Base-by-base conservation (phyloP, 2,797 vertebrate genomes). In the Caiman crocodilus region DNA sequence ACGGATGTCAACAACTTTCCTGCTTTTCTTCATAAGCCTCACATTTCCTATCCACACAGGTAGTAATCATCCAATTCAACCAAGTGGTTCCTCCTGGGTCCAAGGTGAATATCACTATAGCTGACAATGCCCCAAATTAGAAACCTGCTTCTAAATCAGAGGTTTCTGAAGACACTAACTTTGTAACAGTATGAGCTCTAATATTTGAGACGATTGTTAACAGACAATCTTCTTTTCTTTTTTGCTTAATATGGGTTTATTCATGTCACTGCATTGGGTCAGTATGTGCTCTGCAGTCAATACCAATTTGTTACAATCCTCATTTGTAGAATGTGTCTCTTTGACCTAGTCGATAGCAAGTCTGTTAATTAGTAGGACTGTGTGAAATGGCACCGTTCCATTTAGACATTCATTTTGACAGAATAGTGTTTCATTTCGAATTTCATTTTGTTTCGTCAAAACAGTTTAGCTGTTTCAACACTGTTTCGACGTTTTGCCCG, bases 41-140 rank as follows among this genome's bases (percentile, higher is more conserved):
- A 0, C 50, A 13, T 82, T 58, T 79, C 28, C 20, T 64, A 2
- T 35, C 13, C 13, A 32, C 4, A 74, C 28, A 67, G 15, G 3
- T 4, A 71, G 1, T 17, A 79, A 42, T 73, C 12, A 76, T 73
- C 42, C 6, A 16, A 1, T 63, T 84, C 30, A 64, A 11, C 25
- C 30, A 14, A 28, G 14, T 2, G 1, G 12, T 17, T 16, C 50
- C 6, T 76, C 78, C n/a, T 4, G 87, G 2, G 65, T 73, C 5
- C 42, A 69, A 23, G 25, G 3, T n/a, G 60, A 20, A 3, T 75
- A 71, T 16, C 0, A 0, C 6, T 64, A 57, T 5, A 75, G 64
- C 0, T 55, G 32, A 2, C 14, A 88, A 18, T 28, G 69, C 30
- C 17, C 50, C 30, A 55, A 28, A 12, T 16, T 4, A 61, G 4